Base-by-base conservation (phyloP, 92 coral and sea anemone species). In the Scolanthus callimorphus region DNA sequence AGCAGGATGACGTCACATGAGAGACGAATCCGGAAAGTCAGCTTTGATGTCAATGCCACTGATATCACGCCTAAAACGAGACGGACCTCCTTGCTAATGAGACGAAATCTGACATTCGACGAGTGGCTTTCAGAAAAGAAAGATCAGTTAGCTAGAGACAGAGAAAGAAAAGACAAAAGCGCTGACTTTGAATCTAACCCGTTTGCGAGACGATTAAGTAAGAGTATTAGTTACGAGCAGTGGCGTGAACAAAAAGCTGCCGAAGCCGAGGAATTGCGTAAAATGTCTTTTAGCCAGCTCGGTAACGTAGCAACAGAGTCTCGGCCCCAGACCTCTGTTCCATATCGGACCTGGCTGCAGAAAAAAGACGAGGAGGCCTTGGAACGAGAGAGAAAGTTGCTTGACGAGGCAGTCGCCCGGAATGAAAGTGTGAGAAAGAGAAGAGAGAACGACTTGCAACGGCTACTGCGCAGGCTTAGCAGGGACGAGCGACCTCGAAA, bases 281-380 rank as follows among this genome's bases (percentile, higher is more conserved):
- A n/a, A n/a, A n/a, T n/a, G n/a, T n/a, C n/a, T n/a, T n/a, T n/a
- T n/a, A n/a, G n/a, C n/a, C n/a, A n/a, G n/a, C n/a, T n/a, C n/a
- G n/a, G n/a, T n/a, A n/a, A n/a, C n/a, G n/a, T n/a, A n/a, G n/a
- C n/a, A n/a, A n/a, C n/a, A n/a, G 43, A 34, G 15, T 15, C 43
- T 34, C 43, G 43, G 22, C 23, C 17, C 52, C 11, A 46, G 52
- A 21, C 11, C 52, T 46, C 52, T 10, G 4, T 10, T 4, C 19
- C 76, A 21, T 69, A 34, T 27, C 31, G 24, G 29, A 48, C 48
- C 22, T 81, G 82, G 88, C 70, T 75, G 59, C 73, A 58, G 48
- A 75, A 69, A 59, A 81, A 74, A 49, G 83, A 81, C 50, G 59
- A 34, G 25, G 78, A 74, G 24, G 88, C 77, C 25, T 51, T 81